Base-by-base conservation (phyloP, 1,140 invertebrate species). In the Platyura marginata region DNA sequence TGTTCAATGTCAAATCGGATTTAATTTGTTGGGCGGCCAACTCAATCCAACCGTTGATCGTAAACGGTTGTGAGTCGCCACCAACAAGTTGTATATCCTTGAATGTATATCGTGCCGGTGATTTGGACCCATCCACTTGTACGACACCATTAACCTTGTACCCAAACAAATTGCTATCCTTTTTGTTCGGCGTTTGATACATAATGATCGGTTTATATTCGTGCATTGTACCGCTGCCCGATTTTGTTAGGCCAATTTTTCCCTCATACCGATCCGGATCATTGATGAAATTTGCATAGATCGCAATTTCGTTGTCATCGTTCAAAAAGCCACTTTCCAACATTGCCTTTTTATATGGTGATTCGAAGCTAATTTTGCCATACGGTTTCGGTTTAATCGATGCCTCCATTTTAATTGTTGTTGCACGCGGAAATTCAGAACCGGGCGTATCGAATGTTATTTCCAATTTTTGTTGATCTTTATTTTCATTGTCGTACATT, bases 141-240 rank as follows among this genome's bases (percentile, higher is more conserved):
- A 38, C 4, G 16, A 18, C 19, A 4, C 36, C 36, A 18, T 10
- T 38, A 10, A 38, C 36, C 11, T 38, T 38, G 36, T 38, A 38
- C 19, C 25, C 25, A 13, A 29, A 29, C 6, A 29, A 29, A 8
- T 29, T 29, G 25, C 13, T 13, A 8, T n/a, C 15, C 16, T 16
- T 34, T 50, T 23, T 13, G 21, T 55, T 47, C 0, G 57, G 50
- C 0, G 40, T 21, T 3, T 29, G 44, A 40, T 57, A 79, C 50
- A 82, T 75, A 16, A 85, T 57, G 1, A 81, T 49, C 1, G 81
- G 81, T 43, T 68, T 74, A 53, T 77, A 81, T 3, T 74, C 70
- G 21, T 63, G 61, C 4, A 10, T n/a, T 18, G 16, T 20, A 18
- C 16, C 16, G 36, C 61, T 61, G 9, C 73, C 75, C 39, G 67